Base-by-base conservation (phyloP, 2,888 invertebrate genomes). In the Scaptomyza caliginosa region DNA sequence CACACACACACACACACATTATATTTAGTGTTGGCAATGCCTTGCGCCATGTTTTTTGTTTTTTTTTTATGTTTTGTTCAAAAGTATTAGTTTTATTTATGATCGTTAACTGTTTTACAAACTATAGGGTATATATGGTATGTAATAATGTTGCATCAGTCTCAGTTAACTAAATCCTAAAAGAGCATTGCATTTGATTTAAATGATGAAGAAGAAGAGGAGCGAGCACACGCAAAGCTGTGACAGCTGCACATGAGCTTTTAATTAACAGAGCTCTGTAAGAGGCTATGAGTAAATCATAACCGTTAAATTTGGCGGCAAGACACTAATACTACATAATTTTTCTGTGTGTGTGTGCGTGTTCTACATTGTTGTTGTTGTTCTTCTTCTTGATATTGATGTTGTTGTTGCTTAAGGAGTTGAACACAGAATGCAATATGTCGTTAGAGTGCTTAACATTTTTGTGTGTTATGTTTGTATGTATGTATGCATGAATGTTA, bases 291-390 rank as follows among this genome's bases (percentile, higher is more conserved):
- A 24, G 55, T 17, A 7, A 19, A 3, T n/a, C 52, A 56, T 68
- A 63, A 63, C 69, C 63, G 38, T 60, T 50, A 68, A 55, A 64
- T 69, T 55, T 67, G 56, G 26, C 51, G 57, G 32, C 32, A 62
- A 51, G 64, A 56, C 46, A 62, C 30, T 46, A 48, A 48, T 60
- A 52, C 52, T 58, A 51, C 34, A 36, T 54, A 38, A 4, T 10
- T 17, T 49, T n/a, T 50, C 40, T 39, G 30, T 49, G 48, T 26
- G 21, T 55, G 39, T 39, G 36, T 40, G 55, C 38, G 32, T 67
- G 36, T 40, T 50, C 21, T 49, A 36, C 19, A 48, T 39, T 66
- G 42, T 19, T 39, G n/a, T 24, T 43, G 26, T 26, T 60, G 4
- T 16, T 42, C 5, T 5, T 30, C 13, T 34, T 66, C 43, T 19